Conservation (phyloP, 2,888 invertebrate genomes). For the Philaethria dido region DNA sequence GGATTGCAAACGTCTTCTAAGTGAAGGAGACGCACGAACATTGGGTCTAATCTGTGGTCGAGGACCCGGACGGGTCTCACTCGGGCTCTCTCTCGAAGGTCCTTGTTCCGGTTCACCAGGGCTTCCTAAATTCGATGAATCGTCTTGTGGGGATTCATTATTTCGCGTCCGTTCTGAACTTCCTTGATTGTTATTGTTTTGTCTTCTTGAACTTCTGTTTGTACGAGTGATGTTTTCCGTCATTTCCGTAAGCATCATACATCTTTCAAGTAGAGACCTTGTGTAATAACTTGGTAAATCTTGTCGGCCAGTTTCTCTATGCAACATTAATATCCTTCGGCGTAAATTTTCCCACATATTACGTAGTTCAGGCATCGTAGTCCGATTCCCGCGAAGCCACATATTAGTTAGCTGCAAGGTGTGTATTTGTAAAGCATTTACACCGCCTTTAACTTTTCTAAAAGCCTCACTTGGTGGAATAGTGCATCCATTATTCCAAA, state of each 20-base stretch:
- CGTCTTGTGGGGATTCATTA: conserved; percentile 46
- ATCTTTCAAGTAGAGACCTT: conserved; percentile 71
- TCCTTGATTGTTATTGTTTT: conserved; percentile 47
- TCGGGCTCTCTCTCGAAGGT: conserved; percentile 48
- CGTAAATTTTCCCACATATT: conserved; percentile 86
- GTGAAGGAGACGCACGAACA: conserved; percentile 54
- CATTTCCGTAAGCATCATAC: conserved; percentile 74
- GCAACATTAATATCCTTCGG: conserved; percentile 81
- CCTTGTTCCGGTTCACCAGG: conserved; percentile 47
- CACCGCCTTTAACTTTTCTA: conserved; percentile 68
- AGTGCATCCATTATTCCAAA: conserved; percentile 57
- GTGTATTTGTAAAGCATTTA: conserved; percentile 69
- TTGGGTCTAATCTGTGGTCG: conserved; percentile 52
- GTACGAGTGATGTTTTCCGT: conserved; percentile 59
- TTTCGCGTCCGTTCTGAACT: conserved; percentile 49
- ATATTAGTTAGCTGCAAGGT: conserved; percentile 66
- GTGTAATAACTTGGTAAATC: conserved; percentile 71
- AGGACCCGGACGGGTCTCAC: conserved; percentile 44
- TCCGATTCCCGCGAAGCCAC: conserved; percentile 72
- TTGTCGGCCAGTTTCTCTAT: conserved; percentile 74
- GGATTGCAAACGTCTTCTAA: conserved; percentile 60
- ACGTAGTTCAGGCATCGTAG: conserved; percentile 83
- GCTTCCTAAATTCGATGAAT: conserved; percentile 35
- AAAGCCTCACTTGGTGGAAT: conserved; percentile 70
- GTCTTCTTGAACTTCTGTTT: conserved; percentile 50